Evolutionary conservation across 2,113 vertebrate species (phyloP).

Genomic region (Oxygymnocypris stewartii): DNA sequence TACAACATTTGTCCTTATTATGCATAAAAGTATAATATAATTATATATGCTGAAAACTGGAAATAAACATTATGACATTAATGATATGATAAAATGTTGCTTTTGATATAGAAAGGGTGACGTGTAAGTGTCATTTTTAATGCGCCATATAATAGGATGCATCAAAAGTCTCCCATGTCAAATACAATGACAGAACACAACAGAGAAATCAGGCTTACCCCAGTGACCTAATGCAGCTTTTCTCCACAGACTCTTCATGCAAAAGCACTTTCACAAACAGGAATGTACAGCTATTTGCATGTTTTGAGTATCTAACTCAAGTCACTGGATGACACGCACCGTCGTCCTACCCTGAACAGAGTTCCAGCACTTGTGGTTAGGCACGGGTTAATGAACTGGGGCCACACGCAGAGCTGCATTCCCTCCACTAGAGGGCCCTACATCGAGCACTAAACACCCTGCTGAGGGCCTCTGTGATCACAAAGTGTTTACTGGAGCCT

Average conservation of each 20-base stretch:
- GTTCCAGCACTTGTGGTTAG: not conserved
- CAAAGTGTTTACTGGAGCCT: not conserved
- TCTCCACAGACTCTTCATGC: not conserved
- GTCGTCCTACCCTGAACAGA: not conserved
- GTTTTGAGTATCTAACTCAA: too few species aligned
- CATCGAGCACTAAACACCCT: not conserved
- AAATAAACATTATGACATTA: not conserved
- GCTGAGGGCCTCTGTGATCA: conserved; percentile 2
- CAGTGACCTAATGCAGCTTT: not conserved
- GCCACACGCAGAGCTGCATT: conserved; percentile 16
- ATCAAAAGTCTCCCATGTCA: not conserved
- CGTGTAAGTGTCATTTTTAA: not conserved
- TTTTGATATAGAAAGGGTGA: not conserved
- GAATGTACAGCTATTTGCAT: not conserved
- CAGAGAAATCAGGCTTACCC: not conserved
- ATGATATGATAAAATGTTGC: not conserved
- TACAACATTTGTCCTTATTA: not conserved
- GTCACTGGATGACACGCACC: too few species aligned
- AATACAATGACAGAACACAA: not conserved
- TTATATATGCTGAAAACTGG: too few species aligned
- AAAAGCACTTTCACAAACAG: not conserved
- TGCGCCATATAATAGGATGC: not conserved
- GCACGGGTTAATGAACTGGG: conserved; percentile 24
- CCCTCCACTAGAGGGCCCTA: conserved; percentile 46
- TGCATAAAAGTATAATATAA: not conserved